phyloP scores from a whole-genome alignment of 2,113 vertebrate genomes.

The Thamnaconus septentrionalis region DNA sequence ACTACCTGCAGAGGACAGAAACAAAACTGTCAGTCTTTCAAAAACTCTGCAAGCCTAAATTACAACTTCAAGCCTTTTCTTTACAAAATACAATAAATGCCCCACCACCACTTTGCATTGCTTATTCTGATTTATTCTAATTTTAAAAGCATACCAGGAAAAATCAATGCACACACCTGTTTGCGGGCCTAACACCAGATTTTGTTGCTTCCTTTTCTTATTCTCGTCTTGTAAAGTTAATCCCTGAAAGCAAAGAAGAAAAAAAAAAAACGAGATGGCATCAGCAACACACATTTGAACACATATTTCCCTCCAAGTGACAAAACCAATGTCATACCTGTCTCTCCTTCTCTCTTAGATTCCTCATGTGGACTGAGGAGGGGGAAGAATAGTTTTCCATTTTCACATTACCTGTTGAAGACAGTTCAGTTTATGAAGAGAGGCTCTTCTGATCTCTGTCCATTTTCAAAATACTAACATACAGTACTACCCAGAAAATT shows the following conservation, averaged over 20 bases:
- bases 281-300: not conserved
- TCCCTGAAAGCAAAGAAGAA: conserved; percentile 69
- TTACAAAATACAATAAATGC: no score
- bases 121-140: no score
- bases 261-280: not conserved
- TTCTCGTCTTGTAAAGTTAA: conserved; percentile 80
- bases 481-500: no score
- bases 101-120: no score
- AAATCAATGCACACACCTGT: conserved; percentile 74
- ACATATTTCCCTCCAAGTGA: not conserved
- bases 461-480: no score
- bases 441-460: no score
- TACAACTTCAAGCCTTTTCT: not conserved
- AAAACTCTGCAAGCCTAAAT: not conserved
- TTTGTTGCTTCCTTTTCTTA: conserved; percentile 82
- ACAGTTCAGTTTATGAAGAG: conserved; percentile 14
- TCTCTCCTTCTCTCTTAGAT: conserved; percentile 71
- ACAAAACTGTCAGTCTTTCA: conserved; percentile 3
- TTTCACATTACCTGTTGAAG: conserved; percentile 73
- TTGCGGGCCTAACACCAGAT: conserved; percentile 85
- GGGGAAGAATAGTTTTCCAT: conserved; percentile 67
- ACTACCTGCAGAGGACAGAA: conserved; percentile 77
- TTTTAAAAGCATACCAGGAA: conserved; percentile 1
- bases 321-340: conserved; percentile 69
- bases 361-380: conserved; percentile 70